Evolutionary conservation across 2,888 invertebrate genomes (phyloP).

Genomic region (Odontocerum albicorne): DNA sequence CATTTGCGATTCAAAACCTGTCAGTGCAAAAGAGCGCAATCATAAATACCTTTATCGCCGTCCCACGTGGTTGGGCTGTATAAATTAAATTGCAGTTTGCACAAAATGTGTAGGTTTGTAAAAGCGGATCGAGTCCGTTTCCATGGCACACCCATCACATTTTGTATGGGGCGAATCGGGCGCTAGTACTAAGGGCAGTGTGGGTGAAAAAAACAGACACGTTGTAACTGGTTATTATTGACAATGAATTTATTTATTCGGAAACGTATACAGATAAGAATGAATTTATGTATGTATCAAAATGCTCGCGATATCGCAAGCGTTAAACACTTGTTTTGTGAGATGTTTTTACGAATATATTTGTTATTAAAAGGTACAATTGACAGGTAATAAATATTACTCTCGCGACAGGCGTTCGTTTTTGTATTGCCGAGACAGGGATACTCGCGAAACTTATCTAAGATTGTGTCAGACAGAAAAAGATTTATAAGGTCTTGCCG

Average conservation of each 20-base stretch:
- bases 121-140: conserved; percentile 22
- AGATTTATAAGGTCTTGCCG: too few species aligned
- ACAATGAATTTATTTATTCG: conserved; percentile 22
- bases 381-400: too few species aligned
- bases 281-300: conserved; percentile 15
- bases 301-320: conserved; percentile 1
- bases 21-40: conserved; percentile 9
- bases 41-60: conserved; percentile 20
- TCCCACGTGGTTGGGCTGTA: conserved; percentile 11
- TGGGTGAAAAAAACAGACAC: conserved; percentile 21
- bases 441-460: too few species aligned
- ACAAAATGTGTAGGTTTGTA: conserved; percentile 21
- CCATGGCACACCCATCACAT: conserved; percentile 17
- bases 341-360: not conserved
- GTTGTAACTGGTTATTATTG: conserved; percentile 20
- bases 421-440: too few species aligned
- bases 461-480: too few species aligned
- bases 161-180: conserved; percentile 12
- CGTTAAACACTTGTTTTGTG: not conserved
- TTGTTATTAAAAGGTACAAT: not conserved
- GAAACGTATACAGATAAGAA: conserved; percentile 15
- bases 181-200: conserved; percentile 11
- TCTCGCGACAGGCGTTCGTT: too few species aligned
- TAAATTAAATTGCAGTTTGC: conserved; percentile 14
- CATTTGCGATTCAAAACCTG: conserved; percentile 11